Conservation (phyloP, 2,888 invertebrate genomes). For the Leptopilina drosophilae region DNA sequence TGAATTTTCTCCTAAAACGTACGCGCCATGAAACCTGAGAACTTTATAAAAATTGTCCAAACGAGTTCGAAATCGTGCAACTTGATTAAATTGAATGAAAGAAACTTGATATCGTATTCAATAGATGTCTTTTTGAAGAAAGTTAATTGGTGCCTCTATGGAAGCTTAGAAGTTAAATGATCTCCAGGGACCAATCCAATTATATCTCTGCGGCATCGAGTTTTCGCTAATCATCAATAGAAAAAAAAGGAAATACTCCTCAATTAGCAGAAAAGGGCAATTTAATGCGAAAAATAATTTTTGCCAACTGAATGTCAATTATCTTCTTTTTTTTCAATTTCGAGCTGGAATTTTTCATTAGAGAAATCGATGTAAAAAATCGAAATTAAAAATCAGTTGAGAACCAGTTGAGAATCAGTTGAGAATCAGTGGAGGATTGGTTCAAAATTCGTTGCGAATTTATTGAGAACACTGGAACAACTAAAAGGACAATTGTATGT, state of each 20-base stretch:
- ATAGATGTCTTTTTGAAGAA: slow-evolving; percentile 7
- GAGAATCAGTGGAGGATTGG: too few species aligned
- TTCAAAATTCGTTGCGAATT: too few species aligned
- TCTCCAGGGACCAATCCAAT: slow-evolving; percentile 25
- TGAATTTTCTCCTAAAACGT: not conserved
- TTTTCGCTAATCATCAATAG: not conserved
- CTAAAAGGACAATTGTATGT: too few species aligned
- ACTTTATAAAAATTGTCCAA: not conserved
- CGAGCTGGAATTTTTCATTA: too few species aligned
- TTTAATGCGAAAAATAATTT: too few species aligned
- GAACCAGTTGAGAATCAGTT: too few species aligned
- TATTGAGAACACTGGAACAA: too few species aligned
- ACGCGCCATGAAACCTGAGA: not conserved
- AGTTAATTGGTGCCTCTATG: slow-evolving; percentile 26
- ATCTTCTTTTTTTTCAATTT: too few species aligned
- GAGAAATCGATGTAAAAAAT: too few species aligned
- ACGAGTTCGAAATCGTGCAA: not conserved
- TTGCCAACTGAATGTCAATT: too few species aligned
- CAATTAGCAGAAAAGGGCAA: not conserved
- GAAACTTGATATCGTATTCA: slow-evolving; percentile 12
- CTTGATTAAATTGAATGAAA: slow-evolving; percentile 3
- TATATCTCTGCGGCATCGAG: slow-evolving; percentile 1
- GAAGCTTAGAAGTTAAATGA: slow-evolving; percentile 26
- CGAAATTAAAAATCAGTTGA: too few species aligned
- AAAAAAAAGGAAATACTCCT: not conserved